Percentiles rank a stretch among this genome's conserved stretches.
Conservation (phyloP, 2,888 invertebrate species). For the Temnothorax rugatulus region DNA sequence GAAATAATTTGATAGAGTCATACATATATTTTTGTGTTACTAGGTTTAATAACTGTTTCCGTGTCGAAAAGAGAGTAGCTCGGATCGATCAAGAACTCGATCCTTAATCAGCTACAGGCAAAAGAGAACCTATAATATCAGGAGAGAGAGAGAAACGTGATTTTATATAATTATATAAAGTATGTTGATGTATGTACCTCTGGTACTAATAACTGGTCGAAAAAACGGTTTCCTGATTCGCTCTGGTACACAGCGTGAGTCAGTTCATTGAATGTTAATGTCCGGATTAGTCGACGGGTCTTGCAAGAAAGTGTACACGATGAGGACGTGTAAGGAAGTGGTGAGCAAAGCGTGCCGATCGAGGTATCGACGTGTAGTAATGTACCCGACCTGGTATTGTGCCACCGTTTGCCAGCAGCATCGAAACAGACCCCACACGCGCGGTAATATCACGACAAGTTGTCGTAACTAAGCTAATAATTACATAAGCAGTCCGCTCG, state of each 20-base stretch:
- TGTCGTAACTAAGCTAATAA: conserved; percentile 65
- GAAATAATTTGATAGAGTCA: conserved; percentile 2
- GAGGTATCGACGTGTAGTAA: conserved; percentile 68
- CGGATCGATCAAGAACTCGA: not conserved
- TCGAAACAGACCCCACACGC: conserved; percentile 70
- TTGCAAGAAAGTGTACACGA: conserved; percentile 52
- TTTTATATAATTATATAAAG: conserved; percentile 34
- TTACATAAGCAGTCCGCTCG: conserved; percentile 68
- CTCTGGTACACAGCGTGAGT: conserved; percentile 29
- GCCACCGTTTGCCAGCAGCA: conserved; percentile 65
- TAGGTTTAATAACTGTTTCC: not conserved
- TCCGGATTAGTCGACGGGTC: conserved; percentile 29
- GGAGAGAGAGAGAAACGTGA: not conserved
- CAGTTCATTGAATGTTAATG: conserved; percentile 49
- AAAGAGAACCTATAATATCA: not conserved
- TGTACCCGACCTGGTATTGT: conserved; percentile 67
- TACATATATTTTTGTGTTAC: not conserved
- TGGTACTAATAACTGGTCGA: not conserved
- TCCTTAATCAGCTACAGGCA: not conserved
- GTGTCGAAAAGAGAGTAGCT: not conserved
- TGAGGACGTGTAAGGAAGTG: conserved; percentile 58
- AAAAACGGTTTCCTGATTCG: conserved; percentile 25
- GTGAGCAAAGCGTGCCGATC: conserved; percentile 67
- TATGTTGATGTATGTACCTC: not conserved
- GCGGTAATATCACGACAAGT: conserved; percentile 49